Evolutionary conservation across 2,888 invertebrate species (phyloP), one percentile per base, ranked within the genome.

Genomic region (Lucinisca nassula): DNA sequence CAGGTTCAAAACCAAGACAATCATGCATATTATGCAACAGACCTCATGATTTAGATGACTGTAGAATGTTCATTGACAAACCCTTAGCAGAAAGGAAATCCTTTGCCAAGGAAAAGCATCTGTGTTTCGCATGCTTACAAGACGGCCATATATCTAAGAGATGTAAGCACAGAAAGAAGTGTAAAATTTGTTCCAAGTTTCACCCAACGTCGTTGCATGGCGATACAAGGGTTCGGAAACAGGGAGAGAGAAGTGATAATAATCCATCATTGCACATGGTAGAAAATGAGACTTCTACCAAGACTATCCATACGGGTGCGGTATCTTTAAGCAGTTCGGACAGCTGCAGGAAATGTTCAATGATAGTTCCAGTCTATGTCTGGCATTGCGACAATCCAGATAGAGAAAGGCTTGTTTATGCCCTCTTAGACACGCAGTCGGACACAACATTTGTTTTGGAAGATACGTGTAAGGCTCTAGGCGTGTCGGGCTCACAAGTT

Each of bases 131-230:
- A 0, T 89, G 89, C 38, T 58, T 89, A 17, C 12, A 38, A 10
- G 0, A 17, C n/a, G 79, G 75, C 30, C 89, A 86, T 35, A 80
- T 83, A 32, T 78, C 89, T 0, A 85, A 73, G 17, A 76, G 70
- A n/a, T 85, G 85, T 45, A 72, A 37, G 14, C 21, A 74, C 1
- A 85, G 80, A 61, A 82, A 78, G 49, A 40, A 73, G 70, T 88
- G 88, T 38, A 77, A 78, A 40, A 51, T 37, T 73, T 85, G 88
- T 49, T 55, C 32, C 17, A 85, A 75, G 32, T 49, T 32, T 38
- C 83, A 88, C 45, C 88, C 85, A 38, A 78, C 78, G 32, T 80
- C 73, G 35, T 73, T 88, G 40, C 88, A 88, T 83, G 88, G 85
- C 4, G 81, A 80, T 45, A 40, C 21, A 35, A 37, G 35, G 40